phyloP scores from a whole-genome alignment of 2,113 vertebrate genomes.

The Thalassoma bifasciatum region DNA sequence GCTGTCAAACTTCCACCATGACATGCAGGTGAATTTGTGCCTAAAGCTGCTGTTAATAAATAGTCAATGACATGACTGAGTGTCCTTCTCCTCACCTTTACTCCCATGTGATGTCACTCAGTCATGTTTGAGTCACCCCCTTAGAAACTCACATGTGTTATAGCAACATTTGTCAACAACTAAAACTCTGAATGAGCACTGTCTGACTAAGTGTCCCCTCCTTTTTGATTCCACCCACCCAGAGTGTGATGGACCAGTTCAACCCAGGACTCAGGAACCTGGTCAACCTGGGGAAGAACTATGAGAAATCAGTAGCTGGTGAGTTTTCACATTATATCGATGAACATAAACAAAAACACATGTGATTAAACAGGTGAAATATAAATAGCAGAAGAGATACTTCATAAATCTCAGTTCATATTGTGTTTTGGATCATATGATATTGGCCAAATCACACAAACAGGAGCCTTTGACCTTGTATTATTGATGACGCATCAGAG shows the following conservation, averaged over 20 bases:
- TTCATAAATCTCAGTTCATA: no score
- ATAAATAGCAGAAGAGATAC: no score
- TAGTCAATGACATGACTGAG: neutral
- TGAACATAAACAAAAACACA: neutral
- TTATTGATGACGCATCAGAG: no score
- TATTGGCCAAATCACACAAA: no score
- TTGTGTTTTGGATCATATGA: no score
- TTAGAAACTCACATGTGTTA: neutral
- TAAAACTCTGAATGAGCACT: neutral
- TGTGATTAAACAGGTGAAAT: no score
- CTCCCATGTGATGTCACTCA: neutral
- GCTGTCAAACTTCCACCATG: neutral
- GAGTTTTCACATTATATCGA: constrained; percentile 71
- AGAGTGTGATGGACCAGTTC: constrained; percentile 99
- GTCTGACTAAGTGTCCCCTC: neutral
- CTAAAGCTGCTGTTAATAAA: constrained; percentile 2
- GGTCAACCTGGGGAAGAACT: constrained; percentile 96
- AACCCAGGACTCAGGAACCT: constrained; percentile 97
- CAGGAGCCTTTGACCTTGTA: no score
- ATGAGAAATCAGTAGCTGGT: constrained; percentile 96
- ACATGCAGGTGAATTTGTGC: neutral
- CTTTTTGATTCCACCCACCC: constrained; percentile 22
- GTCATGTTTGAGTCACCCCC: neutral
- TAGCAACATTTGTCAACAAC: neutral
- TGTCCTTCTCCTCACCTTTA: neutral